Percentiles rank a stretch among this genome's conserved stretches.
Evolutionary conservation across 1,140 invertebrate genomes (phyloP).

Genomic region (Amphibalanus amphitrite): DNA sequence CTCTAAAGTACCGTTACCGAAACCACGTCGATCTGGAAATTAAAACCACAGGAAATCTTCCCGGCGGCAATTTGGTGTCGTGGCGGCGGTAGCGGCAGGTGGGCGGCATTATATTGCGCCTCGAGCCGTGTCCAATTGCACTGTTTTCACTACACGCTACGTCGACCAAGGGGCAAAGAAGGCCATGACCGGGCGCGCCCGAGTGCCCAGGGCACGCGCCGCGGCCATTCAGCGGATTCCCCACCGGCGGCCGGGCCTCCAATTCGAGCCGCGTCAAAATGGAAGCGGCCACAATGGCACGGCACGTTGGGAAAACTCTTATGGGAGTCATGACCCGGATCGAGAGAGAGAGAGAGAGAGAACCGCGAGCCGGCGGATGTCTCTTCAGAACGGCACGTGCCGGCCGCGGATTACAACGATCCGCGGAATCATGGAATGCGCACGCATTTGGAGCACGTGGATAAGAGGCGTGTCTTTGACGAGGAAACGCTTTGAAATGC

Average conservation of each 20-base stretch:
- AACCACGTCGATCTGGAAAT: not conserved
- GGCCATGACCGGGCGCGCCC: not conserved
- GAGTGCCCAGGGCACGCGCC: not conserved
- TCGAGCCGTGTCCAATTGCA: not conserved
- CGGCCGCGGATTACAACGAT: not conserved
- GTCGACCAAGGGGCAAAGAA: not conserved
- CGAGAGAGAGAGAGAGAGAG: too few relatives aligned
- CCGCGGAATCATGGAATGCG: not conserved
- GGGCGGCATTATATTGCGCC: not conserved
- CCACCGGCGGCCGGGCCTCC: not conserved
- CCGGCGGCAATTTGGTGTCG: not conserved
- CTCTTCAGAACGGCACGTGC: not conserved
- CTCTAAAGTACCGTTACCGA: not conserved
- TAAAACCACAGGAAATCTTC: not conserved
- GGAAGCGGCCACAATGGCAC: not conserved
- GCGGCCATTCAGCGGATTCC: not conserved
- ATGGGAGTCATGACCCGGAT: not conserved
- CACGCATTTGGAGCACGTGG: not conserved
- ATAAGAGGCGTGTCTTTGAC: too few relatives aligned
- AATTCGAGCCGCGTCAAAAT: not conserved
- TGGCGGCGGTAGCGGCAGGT: not conserved
- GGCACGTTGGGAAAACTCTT: not conserved
- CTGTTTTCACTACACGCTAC: not conserved
- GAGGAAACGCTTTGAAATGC: too few relatives aligned
- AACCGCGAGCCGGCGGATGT: too few relatives aligned